A percentile compares a stretch with the other conserved stretches of the same genome.
Conservation (phyloP, 2,888 invertebrate genomes). For the Anodontia alba region DNA sequence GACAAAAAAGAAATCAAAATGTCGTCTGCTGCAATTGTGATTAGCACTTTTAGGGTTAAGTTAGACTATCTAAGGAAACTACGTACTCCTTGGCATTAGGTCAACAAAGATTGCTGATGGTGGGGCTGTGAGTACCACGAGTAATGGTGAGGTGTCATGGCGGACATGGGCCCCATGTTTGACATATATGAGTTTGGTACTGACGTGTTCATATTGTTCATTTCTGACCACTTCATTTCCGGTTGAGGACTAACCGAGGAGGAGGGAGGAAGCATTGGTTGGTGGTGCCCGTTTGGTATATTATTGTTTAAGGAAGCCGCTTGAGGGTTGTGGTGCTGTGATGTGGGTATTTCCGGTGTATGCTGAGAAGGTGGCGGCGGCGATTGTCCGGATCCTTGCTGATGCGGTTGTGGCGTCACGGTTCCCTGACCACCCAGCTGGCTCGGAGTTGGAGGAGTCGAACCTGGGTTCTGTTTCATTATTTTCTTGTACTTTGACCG, state of each 20-base stretch:
- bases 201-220: conserved; percentile 64
- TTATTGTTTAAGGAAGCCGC: conserved; percentile 38
- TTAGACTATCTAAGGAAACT: not conserved
- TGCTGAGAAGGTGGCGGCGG: conserved; percentile 65
- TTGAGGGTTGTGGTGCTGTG: conserved; percentile 59
- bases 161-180: conserved; percentile 65
- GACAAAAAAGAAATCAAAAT: no score
- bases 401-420: conserved; percentile 67
- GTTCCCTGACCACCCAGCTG: conserved; percentile 51
- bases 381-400: conserved; percentile 57
- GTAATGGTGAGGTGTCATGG: conserved; percentile 71
- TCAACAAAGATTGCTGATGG: conserved; percentile 74
- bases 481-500: conserved; percentile 78
- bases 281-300: conserved; percentile 58
- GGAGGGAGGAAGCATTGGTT: conserved; percentile 64
- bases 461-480: conserved; percentile 71
- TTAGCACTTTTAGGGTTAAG: no score
- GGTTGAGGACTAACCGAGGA: conserved; percentile 75
- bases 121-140: conserved; percentile 74
- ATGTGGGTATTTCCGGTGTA: conserved; percentile 61
- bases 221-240: conserved; percentile 68
- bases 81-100: conserved; percentile 47
- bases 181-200: conserved; percentile 71
- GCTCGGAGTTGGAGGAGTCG: conserved; percentile 39
- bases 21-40: no score